phyloP scores from a whole-genome alignment of 1,140 invertebrate genomes.

The Globodera rostochiensis region DNA sequence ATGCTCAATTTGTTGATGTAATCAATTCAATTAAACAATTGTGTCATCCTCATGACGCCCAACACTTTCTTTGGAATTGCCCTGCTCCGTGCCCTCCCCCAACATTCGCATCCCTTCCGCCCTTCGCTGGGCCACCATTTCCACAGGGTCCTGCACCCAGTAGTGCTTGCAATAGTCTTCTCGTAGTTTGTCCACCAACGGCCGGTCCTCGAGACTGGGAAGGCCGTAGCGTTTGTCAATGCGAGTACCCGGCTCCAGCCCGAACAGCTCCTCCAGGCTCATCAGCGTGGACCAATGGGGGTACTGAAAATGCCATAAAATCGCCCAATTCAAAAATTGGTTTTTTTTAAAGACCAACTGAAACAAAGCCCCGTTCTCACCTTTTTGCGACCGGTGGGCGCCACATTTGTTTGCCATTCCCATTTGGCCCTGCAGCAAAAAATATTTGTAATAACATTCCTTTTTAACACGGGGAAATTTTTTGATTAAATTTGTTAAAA shows the following conservation, averaged over 20 bases:
- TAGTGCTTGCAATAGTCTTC: slow-evolving; percentile 52
- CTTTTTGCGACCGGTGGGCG: slow-evolving; percentile 53
- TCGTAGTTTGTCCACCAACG: slow-evolving; percentile 46
- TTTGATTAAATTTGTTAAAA: neutral
- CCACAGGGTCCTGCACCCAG: slow-evolving; percentile 2
- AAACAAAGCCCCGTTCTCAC: neutral
- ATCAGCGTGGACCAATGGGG: slow-evolving; percentile 62
- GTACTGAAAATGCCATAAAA: slow-evolving; percentile 23
- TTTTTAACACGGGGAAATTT: neutral
- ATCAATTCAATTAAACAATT: no score
- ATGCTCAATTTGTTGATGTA: neutral
- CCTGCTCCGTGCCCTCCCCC: neutral
- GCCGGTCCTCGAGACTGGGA: slow-evolving; percentile 43
- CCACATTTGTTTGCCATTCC: slow-evolving; percentile 55
- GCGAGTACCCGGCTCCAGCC: slow-evolving; percentile 48
- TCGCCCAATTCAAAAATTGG: no score
- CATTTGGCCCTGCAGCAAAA: slow-evolving; percentile 47
- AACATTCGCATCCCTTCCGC: slow-evolving; percentile 1
- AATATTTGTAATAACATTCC: slow-evolving; percentile 4
- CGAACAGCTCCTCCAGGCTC: slow-evolving; percentile 60
- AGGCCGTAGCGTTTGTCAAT: slow-evolving; percentile 58
- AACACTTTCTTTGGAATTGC: no score
- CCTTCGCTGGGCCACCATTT: slow-evolving; percentile 2
- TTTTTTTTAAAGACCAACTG: no score
- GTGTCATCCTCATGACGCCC: no score